These are phyloP conservation scores for Mythimna loreyi DNA, from an alignment of 2,888 invertebrate genomes.

Conservation along the genomic window DNA sequence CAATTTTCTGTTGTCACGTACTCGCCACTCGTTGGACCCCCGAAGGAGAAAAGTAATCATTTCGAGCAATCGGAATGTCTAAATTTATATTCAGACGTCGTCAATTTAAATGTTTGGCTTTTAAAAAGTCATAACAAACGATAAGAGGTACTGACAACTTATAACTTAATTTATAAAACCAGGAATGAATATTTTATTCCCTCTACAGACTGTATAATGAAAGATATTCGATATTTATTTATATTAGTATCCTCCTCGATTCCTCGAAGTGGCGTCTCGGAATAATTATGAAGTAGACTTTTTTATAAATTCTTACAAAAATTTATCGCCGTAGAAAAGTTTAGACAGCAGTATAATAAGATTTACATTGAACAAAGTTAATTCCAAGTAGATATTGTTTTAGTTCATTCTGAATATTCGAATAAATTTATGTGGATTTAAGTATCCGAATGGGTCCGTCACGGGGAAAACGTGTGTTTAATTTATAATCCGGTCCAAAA, in stretches of 20 bases:
- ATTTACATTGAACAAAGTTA: slow-evolving; percentile 24
- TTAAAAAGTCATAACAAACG: slow-evolving; percentile 72
- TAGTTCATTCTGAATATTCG: slow-evolving; percentile 2
- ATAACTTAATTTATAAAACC: slow-evolving; percentile 55
- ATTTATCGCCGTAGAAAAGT: slow-evolving; percentile 42
- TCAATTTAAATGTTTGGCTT: slow-evolving; percentile 83
- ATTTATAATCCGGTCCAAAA: slow-evolving; percentile 53
- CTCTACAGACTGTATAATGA: slow-evolving; percentile 32
- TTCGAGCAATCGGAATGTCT: slow-evolving; percentile 84
- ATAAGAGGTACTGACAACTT: slow-evolving; percentile 44
- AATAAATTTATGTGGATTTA: slow-evolving; percentile 22
- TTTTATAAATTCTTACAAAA: slow-evolving; percentile 28
- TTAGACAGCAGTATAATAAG: slow-evolving; percentile 30
- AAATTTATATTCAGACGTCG: slow-evolving; percentile 85
- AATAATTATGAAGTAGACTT: slow-evolving; percentile 35
- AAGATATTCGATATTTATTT: slow-evolving; percentile 55
- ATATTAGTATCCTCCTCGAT: slow-evolving; percentile 35
- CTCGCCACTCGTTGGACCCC: slow-evolving; percentile 83
- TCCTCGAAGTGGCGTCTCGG: slow-evolving; percentile 19
- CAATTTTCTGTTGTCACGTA: slow-evolving; percentile 87
- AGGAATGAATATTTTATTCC: slow-evolving; percentile 49
- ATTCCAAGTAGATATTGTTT: slow-evolving; percentile 14
- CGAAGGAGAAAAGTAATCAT: slow-evolving; percentile 86
- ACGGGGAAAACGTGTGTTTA: slow-evolving; percentile 40
- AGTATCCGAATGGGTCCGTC: slow-evolving; percentile 26